Conservation (phyloP, 2,113 vertebrate species). For the Ailuropoda melanoleuca region DNA sequence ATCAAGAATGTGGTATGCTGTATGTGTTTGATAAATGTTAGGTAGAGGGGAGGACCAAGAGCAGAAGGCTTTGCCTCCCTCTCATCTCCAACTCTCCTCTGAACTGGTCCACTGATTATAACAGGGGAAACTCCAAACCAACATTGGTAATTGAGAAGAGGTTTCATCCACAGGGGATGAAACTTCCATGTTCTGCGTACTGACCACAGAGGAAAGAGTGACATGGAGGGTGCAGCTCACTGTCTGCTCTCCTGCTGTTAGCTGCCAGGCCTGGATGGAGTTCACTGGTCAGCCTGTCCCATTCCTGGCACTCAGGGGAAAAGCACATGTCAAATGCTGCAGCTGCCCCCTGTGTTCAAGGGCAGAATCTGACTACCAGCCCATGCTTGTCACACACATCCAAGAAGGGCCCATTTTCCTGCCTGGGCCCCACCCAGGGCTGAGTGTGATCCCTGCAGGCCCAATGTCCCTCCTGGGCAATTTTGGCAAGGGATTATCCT, state of each 20-base stretch:
- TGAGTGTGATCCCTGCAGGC: not conserved
- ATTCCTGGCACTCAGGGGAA: not conserved
- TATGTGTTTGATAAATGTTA: not conserved
- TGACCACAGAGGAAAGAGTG: not conserved
- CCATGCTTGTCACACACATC: not conserved
- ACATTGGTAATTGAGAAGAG: not conserved
- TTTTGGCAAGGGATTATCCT: not conserved
- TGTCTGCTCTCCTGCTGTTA: not conserved
- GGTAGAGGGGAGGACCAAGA: not conserved
- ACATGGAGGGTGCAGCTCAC: not conserved
- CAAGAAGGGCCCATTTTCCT: not conserved
- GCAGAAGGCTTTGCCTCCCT: not conserved
- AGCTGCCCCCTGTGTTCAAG: not conserved
- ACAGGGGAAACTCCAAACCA: not conserved
- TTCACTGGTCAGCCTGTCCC: too few species aligned
- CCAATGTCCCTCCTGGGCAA: not conserved
- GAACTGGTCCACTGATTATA: not conserved
- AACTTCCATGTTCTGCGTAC: not conserved
- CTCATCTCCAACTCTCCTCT: not conserved
- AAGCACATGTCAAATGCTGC: not conserved
- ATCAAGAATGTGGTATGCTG: not conserved
- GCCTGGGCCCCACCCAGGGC: not conserved
- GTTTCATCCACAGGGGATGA: rapidly evolving
- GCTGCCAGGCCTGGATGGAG: not conserved
- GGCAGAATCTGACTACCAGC: not conserved